These are phyloP conservation scores for Platanista minor DNA, from an alignment of 2,113 vertebrate genomes.

Conservation along the genomic window DNA sequence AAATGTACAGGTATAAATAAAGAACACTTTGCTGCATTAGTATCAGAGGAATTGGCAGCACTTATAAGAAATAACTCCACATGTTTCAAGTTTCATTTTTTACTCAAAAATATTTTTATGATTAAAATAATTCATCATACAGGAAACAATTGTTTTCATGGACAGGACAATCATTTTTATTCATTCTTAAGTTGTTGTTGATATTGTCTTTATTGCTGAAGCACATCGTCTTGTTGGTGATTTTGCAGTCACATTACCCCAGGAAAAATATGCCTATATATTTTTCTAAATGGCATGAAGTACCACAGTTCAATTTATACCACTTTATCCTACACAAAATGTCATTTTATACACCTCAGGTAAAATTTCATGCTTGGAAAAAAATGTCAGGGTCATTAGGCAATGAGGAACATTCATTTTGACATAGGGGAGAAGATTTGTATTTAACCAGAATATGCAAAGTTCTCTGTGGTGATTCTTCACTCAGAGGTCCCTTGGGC, in stretches of 20 bases:
- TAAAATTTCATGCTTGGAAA: neutral
- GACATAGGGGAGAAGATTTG: neutral
- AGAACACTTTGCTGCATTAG: neutral
- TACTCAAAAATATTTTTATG: neutral
- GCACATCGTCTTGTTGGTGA: neutral
- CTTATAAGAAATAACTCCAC: neutral
- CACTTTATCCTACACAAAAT: neutral
- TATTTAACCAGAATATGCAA: conserved; percentile 11
- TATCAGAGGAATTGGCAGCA: neutral
- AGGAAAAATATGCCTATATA: neutral
- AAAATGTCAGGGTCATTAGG: conserved; percentile 40
- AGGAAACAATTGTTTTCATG: neutral
- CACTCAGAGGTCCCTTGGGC: neutral
- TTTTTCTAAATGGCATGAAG: neutral
- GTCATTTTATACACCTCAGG: neutral
- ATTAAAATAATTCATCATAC: neutral
- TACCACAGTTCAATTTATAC: neutral
- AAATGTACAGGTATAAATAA: neutral
- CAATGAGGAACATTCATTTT: neutral
- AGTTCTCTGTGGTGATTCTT: conserved; percentile 7
- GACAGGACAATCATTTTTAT: neutral
- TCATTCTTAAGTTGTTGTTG: neutral
- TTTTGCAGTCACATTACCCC: neutral
- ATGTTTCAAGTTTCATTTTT: neutral
- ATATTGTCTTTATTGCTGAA: neutral